Evolutionary conservation across 1,140 invertebrate genomes (phyloP), one percentile per base, ranked within the genome.

Genomic region (Nilaparvata lugens): DNA sequence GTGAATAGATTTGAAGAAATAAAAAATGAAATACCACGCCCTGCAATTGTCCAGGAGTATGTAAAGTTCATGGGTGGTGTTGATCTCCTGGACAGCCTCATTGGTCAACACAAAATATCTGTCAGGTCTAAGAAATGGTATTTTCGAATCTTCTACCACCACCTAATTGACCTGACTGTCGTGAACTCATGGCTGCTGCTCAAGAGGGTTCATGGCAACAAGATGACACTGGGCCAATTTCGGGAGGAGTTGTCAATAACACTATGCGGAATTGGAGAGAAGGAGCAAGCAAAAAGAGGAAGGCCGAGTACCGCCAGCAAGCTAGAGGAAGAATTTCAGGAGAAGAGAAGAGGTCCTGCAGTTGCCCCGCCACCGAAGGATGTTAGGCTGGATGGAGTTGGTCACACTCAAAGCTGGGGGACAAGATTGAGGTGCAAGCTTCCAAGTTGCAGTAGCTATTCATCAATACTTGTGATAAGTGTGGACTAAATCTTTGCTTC

Each of bases 1-100:
- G 24, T 52, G 13, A 62, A 58, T 21, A 25, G 35, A 52, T 62
- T 62, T 52, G 52, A 63, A 56, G 23, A 43, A 38, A 61, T 60
- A 19, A 28, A 52, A 42, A 55, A 13, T 63, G 63, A 72, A 48
- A 69, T 78, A 61, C 60, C 69, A 56, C 73, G 72, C 65, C 73
- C 76, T 54, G 66, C 74, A 64, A 69, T 76, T 55, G 70, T 78
- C 19, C 63, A 66, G 52, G 69, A 71, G 56, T 79, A 78, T 65
- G 78, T 79, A 68, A 67, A 62, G 57, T 70, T 75, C 65, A 78
- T 78, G 76, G 76, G 74, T 52, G 73, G 73, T 38, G 75, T 77
- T 16, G 72, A 77, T 63, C 63, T 74, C 53, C 69, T 70, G 60
- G 73, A 76, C 64, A 71, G 65, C 48, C 65, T 75, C 28, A 70